Evolutionary conservation across 2,888 invertebrate species (phyloP), one percentile per base, ranked within the genome.

Genomic region (Phasia obesa): DNA sequence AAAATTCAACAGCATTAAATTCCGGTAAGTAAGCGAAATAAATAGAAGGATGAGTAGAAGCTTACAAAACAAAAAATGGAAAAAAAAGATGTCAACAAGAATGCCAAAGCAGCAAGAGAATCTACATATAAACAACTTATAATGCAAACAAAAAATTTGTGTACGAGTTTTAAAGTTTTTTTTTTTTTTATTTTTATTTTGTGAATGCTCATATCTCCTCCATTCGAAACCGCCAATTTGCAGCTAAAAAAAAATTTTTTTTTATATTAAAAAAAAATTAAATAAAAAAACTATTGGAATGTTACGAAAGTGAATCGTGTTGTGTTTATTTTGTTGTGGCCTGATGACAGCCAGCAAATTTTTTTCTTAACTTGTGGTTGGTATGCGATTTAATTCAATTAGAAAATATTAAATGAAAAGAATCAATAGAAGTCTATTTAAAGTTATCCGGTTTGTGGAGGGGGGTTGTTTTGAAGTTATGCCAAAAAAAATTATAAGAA

Each of bases 301-400:
- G 69, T 77, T 77, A 55, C 77, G 69, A 77, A 77, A 77, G 77
- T 71, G 69, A 70, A 77, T 77, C 44, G 69, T 64, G 35, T 31
- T 53, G 25, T 35, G 31, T 49, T 62, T 53, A 25, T 38, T 38
- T 62, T 31, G 11, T n/a, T 21, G 11, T 64, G 47, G 64, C 23
- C 1, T 11, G 11, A 17, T 64, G 44, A 31, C 19, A 25, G 55
- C 23, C 64, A 65, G 31, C 42, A 65, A 11, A 47, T 64, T 21
- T 44, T 42, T 38, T 42, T 23, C 17, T n/a, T 19, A 65, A 25
- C 23, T 65, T 15, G 27, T 47, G 31, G n/a, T 65, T 64, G 55
- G 65, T 38, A 47, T 47, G 64, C 25, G 27, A n/a, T 67, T 75
- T 59, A 75, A 67, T 75, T 57, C 57, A 65, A 75, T 75, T 75